Evolutionary conservation across 1,140 invertebrate species (phyloP), one percentile per base, ranked within the genome.

Genomic region (Drosophila cardini): DNA sequence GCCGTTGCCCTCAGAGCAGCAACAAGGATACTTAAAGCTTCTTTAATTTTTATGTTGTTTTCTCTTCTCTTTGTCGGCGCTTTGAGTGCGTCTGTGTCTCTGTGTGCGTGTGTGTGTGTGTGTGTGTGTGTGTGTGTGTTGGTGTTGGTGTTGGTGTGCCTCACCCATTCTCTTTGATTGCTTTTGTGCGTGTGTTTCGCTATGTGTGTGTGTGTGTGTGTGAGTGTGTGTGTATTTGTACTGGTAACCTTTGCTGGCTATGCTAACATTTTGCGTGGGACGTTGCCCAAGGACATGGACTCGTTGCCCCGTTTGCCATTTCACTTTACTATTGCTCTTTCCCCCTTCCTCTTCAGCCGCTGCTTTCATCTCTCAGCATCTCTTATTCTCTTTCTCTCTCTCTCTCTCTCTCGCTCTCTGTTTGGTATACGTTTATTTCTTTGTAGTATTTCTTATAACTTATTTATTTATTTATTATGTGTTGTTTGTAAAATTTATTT

Each of bases 221-320:
- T 8, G n/a, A n/a, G 40, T 30, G 45, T 40, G 62, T 10, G 34
- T 62, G 40, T 62, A 48, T 79, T 52, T 63, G 73, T 81, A 81
- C 73, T 76, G 67, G 76, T 80, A 84, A 85, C 87, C 85, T 89
- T 90, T 87, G 72, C 84, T 80, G 76, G 57, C 74, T 61, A 53
- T 67, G 76, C 70, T 58, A 77, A 90, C 70, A 78, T 89, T 80
- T 80, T 81, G 85, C 80, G 90, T 90, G 78, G 90, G 90, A 91
- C 86, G 90, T 91, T 87, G 90, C 90, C 90, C 85, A 91, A 91
- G 90, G 90, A 90, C 90, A 84, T 91, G 84, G 80, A 83, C 74
- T 87, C 63, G 78, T 86, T 71, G 75, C 80, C 62, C 80, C 62
- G 46, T 75, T 76, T 55, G 70, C 61, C 40, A 55, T 55, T 55